phyloP scores from a whole-genome alignment of 2,797 vertebrate genomes.

The Poeciliopsis gracilis region DNA sequence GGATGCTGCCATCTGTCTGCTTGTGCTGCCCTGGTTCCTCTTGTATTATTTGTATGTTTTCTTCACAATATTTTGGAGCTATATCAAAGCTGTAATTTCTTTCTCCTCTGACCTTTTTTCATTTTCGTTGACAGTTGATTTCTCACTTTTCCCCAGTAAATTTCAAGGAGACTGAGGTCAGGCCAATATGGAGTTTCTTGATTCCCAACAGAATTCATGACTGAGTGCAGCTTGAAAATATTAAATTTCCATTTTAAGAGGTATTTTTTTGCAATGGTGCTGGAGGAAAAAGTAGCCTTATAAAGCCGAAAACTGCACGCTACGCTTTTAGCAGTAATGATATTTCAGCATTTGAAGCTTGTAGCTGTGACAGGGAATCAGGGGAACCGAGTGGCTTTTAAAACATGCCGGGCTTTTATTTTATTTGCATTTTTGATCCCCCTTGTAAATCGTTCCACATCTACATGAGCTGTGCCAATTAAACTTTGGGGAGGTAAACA shows the following conservation, averaged over 20 bases:
- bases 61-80: constrained; percentile 34
- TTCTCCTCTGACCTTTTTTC: constrained; percentile 14
- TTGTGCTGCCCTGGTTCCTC: constrained; percentile 38
- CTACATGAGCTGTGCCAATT: constrained; percentile 62
- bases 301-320: constrained; percentile 37
- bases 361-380: constrained; percentile 27
- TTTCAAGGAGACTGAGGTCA: constrained; percentile 24
- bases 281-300: constrained; percentile 12
- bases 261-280: constrained; percentile 38
- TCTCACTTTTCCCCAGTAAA: constrained; percentile 19
- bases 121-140: constrained; percentile 1
- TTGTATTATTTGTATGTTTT: constrained; percentile 63
- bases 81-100: constrained; percentile 55
- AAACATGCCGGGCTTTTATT: constrained; percentile 50
- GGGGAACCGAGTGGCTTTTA: constrained; percentile 40
- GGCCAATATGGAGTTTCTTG: constrained; percentile 16
- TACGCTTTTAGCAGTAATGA: constrained; percentile 49
- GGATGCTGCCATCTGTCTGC: constrained; percentile 66
- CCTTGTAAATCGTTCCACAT: constrained; percentile 63
- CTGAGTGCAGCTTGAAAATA: constrained; percentile 40
- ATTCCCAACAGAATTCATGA: constrained; percentile 39
- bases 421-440: constrained; percentile 60
- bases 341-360: constrained; percentile 35
- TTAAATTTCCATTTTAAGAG: constrained; percentile 46
- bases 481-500: constrained; percentile 55